Evolutionary conservation across 2,113 vertebrate genomes (phyloP), one percentile per base, ranked within the genome.

Genomic region (Myiopsitta monachus): DNA sequence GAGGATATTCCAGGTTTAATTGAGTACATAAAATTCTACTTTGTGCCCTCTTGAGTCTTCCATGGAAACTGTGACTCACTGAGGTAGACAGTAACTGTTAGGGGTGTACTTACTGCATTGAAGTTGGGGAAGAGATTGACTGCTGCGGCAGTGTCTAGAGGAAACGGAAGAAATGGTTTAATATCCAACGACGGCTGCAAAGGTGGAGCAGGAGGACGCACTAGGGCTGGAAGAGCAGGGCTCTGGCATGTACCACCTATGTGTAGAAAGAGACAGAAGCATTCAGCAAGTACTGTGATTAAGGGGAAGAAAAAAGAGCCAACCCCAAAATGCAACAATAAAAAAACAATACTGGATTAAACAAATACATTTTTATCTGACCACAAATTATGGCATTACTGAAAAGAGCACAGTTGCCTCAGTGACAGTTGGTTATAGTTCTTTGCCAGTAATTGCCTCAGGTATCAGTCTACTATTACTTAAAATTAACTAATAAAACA

Each of bases 181-280:
- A 99, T 97, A 95, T 98, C 98, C 98, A 99, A 97, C 16, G 99
- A 98, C 3, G 98, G 98, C 64, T 99, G 99, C 96, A 99, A 38
- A 68, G 98, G 96, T 9, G 99, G 98, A 46, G 99, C 97, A 89
- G 99, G 96, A 94, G 99, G 98, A 75, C 99, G 99, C 94, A 99
- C 94, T 95, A 99, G 98, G 93, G 99, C 97, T 82, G 99, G 99
- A 98, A 99, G 97, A 95, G 99, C 98, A 96, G 99, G 98, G 97
- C 98, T 99, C 97, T 99, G 99, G 98, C 99, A 99, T 80, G 98
- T 98, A 96, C 99, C 99, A 98, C 99, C 99, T 99, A 86, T 6
- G 83, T 3, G 78, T 15, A 47, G 82, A 68, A 87, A 97, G 92
- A 96, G 41, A 92, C 63, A 97, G 39, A 33, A 69, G 31, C 28